Evolutionary conservation across 64 coral and sea anemone genomes (phyloP), one percentile per base, ranked within the genome.

Genomic region (Orbicella faveolata): DNA sequence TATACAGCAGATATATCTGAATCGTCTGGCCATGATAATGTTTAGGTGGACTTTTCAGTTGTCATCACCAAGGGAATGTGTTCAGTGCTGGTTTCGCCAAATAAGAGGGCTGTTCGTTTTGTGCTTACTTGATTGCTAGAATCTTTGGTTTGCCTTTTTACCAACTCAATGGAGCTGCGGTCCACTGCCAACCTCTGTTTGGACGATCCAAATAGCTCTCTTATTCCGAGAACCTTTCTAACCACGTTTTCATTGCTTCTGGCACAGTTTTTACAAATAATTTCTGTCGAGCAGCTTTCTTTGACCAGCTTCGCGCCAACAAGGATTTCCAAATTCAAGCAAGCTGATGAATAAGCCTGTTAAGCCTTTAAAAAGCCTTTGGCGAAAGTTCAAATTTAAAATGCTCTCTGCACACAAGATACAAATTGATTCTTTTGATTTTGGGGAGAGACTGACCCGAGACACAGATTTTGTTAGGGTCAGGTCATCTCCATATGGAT

Each of bases 201-300:
- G n/a, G 64, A 52, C 9, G 69, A 75, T 48, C n/a, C 18, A 61
- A 74, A 87, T 73, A 51, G 34, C 63, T 86, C 0, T 62, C 83
- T 86, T 86, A 52, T 2, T 81, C 55, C 78, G 14, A 80, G 44
- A n/a, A 81, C 61, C 51, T 81, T 81, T 21, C 34, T 81, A 7
- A 81, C 65, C 35, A 86, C 11, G 64, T 69, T 72, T 39, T 52
- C 21, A 19, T 86, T 86, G 17, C 18, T 66, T 86, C 83, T 39
- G 33, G 63, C 63, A 86, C 63, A 86, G 66, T 86, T 86, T 86
- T 52, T 73, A 73, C 79, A 86, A 72, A 73, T 72, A 73, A 73
- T 86, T 15, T 53, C 63, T 19, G 83, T 86, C 3, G 0, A n/a
- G 52, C 83, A 34, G 51, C 33, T 69, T 54, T 51, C 65, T 52